Evolutionary conservation across 2,113 vertebrate genomes (phyloP).

Genomic region (Microcebus griseorufus): DNA sequence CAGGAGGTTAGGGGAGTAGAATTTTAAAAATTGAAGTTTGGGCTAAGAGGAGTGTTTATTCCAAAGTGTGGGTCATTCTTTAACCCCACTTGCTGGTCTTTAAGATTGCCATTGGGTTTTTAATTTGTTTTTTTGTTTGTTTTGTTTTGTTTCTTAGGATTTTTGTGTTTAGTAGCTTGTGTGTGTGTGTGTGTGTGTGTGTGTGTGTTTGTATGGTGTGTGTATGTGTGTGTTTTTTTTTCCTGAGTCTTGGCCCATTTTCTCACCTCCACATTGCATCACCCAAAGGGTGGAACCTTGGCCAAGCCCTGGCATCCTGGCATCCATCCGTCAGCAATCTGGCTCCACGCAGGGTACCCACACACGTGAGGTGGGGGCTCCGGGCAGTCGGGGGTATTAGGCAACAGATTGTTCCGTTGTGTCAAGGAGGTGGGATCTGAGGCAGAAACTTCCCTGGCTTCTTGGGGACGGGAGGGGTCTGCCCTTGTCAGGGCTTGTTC

Average conservation of each 20-base stretch:
- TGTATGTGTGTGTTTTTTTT: not conserved
- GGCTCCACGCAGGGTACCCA: not conserved
- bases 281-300: not conserved
- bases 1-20: rapidly evolving
- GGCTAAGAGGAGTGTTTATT: not conserved
- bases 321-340: not conserved
- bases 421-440: not conserved
- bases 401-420: not conserved
- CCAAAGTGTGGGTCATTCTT: not conserved
- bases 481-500: not conserved
- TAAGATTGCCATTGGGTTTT: not conserved
- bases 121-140: not conserved
- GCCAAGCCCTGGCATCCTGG: not conserved
- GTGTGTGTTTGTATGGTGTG: too few relatives aligned
- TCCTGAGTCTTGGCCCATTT: constrained; percentile 16
- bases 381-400: not conserved
- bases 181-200: too few relatives aligned
- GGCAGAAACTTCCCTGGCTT: not conserved
- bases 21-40: not conserved
- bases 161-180: not conserved
- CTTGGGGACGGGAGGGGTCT: not conserved
- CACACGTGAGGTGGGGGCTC: not conserved
- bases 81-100: constrained; percentile 30
- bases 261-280: constrained; percentile 31
- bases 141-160: not conserved